A percentile compares a stretch with the other conserved stretches of the same genome.
Conservation (phyloP, 2,113 vertebrate species). For the Hystrix cristata region DNA sequence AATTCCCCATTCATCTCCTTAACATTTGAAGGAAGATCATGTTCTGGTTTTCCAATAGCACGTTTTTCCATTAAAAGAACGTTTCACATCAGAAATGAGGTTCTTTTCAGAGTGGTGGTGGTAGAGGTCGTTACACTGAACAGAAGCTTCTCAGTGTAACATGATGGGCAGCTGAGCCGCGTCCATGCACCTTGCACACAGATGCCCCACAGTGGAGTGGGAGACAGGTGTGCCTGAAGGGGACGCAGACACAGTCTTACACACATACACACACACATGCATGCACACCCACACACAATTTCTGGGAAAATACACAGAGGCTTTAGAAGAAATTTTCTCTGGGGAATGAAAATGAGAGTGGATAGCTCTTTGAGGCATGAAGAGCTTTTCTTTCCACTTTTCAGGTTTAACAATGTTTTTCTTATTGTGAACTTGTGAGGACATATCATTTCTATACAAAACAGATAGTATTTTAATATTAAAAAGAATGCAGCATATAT, state of each 20-base stretch:
- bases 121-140: neutral
- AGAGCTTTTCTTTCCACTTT: neutral
- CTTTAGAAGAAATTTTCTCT: neutral
- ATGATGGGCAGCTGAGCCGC: neutral
- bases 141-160: neutral
- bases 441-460: neutral
- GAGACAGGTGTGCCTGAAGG: neutral
- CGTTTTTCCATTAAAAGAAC: neutral
- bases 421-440: neutral
- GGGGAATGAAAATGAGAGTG: neutral
- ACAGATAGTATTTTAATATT: neutral
- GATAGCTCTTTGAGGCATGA: neutral
- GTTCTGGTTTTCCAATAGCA: neutral
- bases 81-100: neutral
- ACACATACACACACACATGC: neutral
- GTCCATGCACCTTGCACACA: fast-evolving
- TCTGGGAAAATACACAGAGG: neutral
- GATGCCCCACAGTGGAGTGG: neutral
- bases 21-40: neutral
- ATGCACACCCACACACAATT: neutral
- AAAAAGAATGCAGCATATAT: neutral
- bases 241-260: neutral
- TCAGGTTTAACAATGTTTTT: neutral
- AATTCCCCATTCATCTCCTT: neutral
- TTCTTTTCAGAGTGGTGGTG: neutral